Conservation (phyloP, 2,113 vertebrate species). For the Aspiorhynchus laticeps region DNA sequence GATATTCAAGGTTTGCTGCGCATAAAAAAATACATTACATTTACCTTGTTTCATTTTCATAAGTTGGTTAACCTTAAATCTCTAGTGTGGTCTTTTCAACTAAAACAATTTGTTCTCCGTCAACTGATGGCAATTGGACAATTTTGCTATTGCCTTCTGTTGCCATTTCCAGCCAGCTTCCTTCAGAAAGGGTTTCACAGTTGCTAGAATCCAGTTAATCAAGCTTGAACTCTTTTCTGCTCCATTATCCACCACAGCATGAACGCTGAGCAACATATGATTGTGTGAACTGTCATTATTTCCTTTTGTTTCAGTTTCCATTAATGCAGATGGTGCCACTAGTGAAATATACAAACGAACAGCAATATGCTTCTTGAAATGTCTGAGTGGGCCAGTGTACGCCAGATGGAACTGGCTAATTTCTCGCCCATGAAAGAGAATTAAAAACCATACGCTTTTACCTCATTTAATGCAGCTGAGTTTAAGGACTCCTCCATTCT, state of each 20-base stretch:
- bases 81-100: neutral
- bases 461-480: neutral
- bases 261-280: neutral
- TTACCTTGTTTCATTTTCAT: neutral
- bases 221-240: slow-evolving; percentile 25
- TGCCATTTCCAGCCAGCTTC: slow-evolving; percentile 11
- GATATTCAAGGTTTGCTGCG: neutral
- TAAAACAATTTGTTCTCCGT: slow-evolving; percentile 8
- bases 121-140: slow-evolving; percentile 13
- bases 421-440: neutral
- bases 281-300: neutral
- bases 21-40: neutral
- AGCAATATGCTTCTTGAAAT: slow-evolving; percentile 1
- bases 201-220: slow-evolving; percentile 28
- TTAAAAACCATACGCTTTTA: neutral
- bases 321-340: neutral
- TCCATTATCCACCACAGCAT: slow-evolving; percentile 5
- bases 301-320: neutral
- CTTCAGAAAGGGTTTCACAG: neutral
- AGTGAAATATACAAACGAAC: neutral
- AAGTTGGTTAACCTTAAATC: neutral
- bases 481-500: neutral
- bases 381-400: neutral
- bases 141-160: neutral
- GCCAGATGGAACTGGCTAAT: neutral